These are phyloP conservation scores for Temnothorax longispinosus DNA, from an alignment of 1,140 invertebrate genomes.

Conservation along the genomic window DNA sequence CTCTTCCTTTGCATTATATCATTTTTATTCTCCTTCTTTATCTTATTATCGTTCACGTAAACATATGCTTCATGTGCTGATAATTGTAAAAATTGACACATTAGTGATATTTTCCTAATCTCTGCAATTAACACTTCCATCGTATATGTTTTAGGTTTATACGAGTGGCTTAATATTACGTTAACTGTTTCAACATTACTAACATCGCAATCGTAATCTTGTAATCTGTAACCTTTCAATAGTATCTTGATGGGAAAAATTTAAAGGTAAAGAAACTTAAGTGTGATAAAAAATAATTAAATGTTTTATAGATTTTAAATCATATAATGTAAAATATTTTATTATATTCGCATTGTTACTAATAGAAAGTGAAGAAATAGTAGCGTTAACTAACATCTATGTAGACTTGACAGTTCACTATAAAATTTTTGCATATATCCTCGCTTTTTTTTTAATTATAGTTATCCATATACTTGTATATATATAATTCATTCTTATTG, in stretches of 20 bases:
- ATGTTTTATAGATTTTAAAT: too few relatives aligned
- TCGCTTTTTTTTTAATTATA: background rate
- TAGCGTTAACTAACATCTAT: background rate
- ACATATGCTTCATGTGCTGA: background rate
- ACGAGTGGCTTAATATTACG: too few relatives aligned
- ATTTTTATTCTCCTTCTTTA: background rate
- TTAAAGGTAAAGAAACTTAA: too few relatives aligned
- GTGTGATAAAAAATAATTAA: too few relatives aligned
- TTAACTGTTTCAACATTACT: too few relatives aligned
- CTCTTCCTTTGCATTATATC: background rate
- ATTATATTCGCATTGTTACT: too few relatives aligned
- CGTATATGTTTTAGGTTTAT: background rate
- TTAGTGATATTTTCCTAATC: background rate
- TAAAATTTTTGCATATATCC: background rate
- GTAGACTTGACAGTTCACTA: background rate
- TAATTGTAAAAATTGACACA: background rate
- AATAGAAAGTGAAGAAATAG: background rate
- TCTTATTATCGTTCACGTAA: background rate
- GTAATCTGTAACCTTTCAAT: too few relatives aligned
- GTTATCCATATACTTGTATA: background rate
- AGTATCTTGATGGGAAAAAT: too few relatives aligned
- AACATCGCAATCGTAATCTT: too few relatives aligned
- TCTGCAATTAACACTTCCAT: background rate
- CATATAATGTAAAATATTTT: too few relatives aligned
- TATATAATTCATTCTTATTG: background rate